Evolutionary conservation across 2,113 vertebrate genomes (phyloP).

Genomic region (Prunella fulvescens): DNA sequence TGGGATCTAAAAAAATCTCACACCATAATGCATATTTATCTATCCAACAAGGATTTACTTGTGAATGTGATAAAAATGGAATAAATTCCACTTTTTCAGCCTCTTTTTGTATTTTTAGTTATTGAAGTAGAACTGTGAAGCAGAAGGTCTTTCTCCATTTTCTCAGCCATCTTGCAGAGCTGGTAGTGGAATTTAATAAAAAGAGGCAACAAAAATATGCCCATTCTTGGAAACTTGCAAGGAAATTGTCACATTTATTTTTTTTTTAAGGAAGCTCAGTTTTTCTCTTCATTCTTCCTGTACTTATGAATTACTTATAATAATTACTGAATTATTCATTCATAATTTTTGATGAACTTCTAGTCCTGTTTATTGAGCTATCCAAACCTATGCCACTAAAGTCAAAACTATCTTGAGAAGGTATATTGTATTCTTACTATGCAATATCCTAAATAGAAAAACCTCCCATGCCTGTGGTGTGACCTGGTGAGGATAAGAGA

Average conservation of each 20-base stretch:
- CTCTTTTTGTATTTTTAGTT: neutral
- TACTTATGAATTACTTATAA: neutral
- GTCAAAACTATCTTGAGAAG: neutral
- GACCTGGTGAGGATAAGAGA: neutral
- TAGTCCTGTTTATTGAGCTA: neutral
- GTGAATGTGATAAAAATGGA: neutral
- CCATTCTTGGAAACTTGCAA: neutral
- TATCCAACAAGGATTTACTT: neutral
- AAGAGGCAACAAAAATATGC: neutral
- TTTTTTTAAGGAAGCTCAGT: neutral
- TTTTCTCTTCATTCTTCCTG: neutral
- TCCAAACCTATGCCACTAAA: neutral
- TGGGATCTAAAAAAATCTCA: neutral
- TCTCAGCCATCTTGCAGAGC: neutral
- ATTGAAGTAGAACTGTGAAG: neutral
- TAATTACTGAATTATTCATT: neutral
- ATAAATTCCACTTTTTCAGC: neutral
- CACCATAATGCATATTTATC: neutral
- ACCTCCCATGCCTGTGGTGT: neutral
- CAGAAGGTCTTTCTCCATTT: neutral
- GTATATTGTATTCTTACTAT: accelerated
- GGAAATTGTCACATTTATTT: neutral
- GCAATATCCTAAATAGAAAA: neutral
- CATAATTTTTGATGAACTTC: neutral
- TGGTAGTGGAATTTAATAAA: neutral